Evolutionary conservation across 2,797 vertebrate genomes (phyloP), one percentile per base, ranked within the genome.

Genomic region (Neostethus bicornis): DNA sequence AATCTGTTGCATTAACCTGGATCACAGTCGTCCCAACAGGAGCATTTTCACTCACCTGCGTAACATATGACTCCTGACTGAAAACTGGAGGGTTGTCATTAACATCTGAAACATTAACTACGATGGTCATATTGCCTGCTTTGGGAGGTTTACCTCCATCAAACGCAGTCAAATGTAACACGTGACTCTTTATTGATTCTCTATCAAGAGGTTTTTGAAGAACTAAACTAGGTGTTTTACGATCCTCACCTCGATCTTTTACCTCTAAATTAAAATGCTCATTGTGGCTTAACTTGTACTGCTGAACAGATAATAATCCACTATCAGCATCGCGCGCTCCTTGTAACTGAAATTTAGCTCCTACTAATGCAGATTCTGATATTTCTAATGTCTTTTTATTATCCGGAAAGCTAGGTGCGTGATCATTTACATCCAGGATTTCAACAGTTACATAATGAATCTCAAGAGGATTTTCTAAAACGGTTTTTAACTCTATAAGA

Each of bases 351-450:
- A 49, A 49, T 49, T 35, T 49, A n/a, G 47, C 47, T 13, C 47
- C 47, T 1, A 19, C 47, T 26, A 78, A 21, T 0, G 34, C 50
- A 14, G 50, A 51, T 39, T 51, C 50, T 28, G n/a, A 51, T 26
- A 51, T 25, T n/a, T 51, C 50, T 13, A 51, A 19, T 0, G 0
- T 19, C 0, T 32, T 82, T 26, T 72, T 31, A 1, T 50, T 56
- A 2, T 84, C 79, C 0, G 64, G 57, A 21, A 90, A 89, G 12
- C 13, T 83, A 3, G 89, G 87, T 23, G 73, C 16, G 3, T 93
- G 89, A 14, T 92, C 91, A 2, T 93, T 93, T 10, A 92, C 51
- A 12, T 94, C 92, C 28, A 81, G 23, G 19, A 94, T 81, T 42
- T 92, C 91, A 24, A 93, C 85, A 1, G 79, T 62, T 1, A 91